These are phyloP conservation scores for Oryzias celebensis DNA, from an alignment of 2,113 vertebrate genomes.

Conservation along the genomic window DNA sequence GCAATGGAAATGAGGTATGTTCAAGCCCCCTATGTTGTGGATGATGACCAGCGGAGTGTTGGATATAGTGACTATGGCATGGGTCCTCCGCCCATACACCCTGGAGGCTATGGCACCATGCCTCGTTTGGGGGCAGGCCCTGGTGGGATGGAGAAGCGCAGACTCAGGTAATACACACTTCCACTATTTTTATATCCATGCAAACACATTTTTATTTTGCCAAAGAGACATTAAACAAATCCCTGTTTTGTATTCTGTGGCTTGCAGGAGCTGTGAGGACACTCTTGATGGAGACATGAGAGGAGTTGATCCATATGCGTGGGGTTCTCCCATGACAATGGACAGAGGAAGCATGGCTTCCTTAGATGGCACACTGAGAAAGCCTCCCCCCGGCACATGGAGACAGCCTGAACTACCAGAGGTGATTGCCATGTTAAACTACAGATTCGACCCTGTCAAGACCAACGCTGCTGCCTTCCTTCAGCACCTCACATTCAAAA, in stretches of 20 bases:
- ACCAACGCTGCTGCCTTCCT: conserved; percentile 94
- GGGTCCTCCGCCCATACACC: conserved; percentile 80
- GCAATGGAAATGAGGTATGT: conserved; percentile 89
- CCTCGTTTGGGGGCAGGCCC: conserved; percentile 75
- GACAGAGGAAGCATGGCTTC: conserved; percentile 93
- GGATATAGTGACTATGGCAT: conserved; percentile 92
- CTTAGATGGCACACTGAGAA: conserved; percentile 90
- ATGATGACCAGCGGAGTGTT: conserved; percentile 92
- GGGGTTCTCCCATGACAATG: conserved; percentile 77
- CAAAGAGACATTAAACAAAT: neutral
- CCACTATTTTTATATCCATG: neutral
- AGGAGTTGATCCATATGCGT: conserved; percentile 84
- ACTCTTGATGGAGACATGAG: conserved; percentile 88
- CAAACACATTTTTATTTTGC: neutral
- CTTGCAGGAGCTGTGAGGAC: conserved; percentile 89
- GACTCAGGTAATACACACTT: conserved; percentile 82
- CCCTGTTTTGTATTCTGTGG: neutral
- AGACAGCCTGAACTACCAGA: conserved; percentile 93
- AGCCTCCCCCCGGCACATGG: conserved; percentile 82
- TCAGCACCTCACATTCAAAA: conserved; percentile 95
- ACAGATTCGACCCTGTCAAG: conserved; percentile 91
- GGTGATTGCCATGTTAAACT: conserved; percentile 95
- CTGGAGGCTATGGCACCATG: conserved; percentile 85
- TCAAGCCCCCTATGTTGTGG: conserved; percentile 84
- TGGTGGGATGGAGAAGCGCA: conserved; percentile 77